Evolutionary conservation across 1,140 invertebrate genomes (phyloP), one percentile per base, ranked within the genome.

Genomic region (Penaeus vannamei): DNA sequence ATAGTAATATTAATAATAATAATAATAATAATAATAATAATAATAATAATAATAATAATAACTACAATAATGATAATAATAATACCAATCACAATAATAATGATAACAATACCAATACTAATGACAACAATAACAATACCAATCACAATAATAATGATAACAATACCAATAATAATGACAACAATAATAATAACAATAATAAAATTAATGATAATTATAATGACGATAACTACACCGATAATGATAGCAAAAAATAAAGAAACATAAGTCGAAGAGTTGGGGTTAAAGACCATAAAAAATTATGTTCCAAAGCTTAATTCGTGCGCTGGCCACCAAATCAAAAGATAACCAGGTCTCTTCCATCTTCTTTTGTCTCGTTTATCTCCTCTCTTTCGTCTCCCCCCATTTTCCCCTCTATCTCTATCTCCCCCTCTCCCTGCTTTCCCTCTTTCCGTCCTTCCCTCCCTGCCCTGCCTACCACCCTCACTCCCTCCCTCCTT

Each of bases 11-110:
- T 66, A 66, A 7, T 7, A 66, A 66, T 7, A 66, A 66, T 7
- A 66, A 66, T 66, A 2, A 66, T 66, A 2, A 66, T 7, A 66
- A 66, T 7, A 66, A 66, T 66, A 66, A 7, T 7, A 66, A 66
- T 66, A 66, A 66, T 66, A 66, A 66, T 66, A 66, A 66, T 66
- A 26, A 66, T 66, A 66, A 66, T 66, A 26, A 66, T 66, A 66
- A 66, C 2, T 66, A 66, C 7, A 66, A 66, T 66, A 66, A 66
- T 66, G 7, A 66, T 66, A 66, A 66, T 66, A 66, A 66, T 66
- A 66, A 66, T 66, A 66, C 2, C 7, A 66, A 7, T 7, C 2
- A 66, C 26, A 66, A 66, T 7, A 66, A 66, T 66, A 2, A 66
- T 66, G 2, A 66, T 7, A 66, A 66, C 26, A 66, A 66, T 66